Base-by-base conservation (phyloP, 1,140 invertebrate species). In the Gryon sp. region DNA sequence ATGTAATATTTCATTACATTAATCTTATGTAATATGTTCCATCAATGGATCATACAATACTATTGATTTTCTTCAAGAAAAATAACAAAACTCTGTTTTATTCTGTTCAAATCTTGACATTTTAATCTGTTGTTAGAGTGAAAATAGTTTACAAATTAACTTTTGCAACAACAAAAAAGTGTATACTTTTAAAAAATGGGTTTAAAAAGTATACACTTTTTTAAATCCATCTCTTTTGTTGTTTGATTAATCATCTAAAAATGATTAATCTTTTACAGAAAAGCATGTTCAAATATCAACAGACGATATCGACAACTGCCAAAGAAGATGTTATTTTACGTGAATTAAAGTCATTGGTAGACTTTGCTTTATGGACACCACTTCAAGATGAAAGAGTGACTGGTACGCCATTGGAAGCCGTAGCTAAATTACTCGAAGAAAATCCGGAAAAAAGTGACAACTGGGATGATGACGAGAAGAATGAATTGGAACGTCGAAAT, bases 261-360 rank as follows among this genome's bases (percentile, higher is more conserved):
- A 43, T 24, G 18, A 11, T 9, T 6, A 1, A 9, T n/a, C n/a
- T 43, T 52, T 82, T 90, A 32, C 89, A 95, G 94, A 94, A 92
- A 91, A 94, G 93, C 77, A 93, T 95, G 62, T 93, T 93, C 86
- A 94, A 94, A 83, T 95, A 94, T 82, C 92, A 93, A 65, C 92
- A 93, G 79, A 87, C 94, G 45, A 88, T 95, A 60, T 92, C 92
- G 28, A 91, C 90, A 74, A 91, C 91, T 30, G 90, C 91, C 52
- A 88, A 93, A 73, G 92, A 93, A 57, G 94, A 96, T 81, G 91
- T 95, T n/a, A 90, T 95, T n/a, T 83, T 95, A 18, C 94, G 94
- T 84, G 94, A 96, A 86, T 89, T 96, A 43, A 95, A 94, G 89
- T 93, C 94, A 81, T 90, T 96, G 91, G 93, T 96, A 28, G 94